A percentile compares a stretch with the other conserved stretches of the same genome.
Evolutionary conservation across 2,888 invertebrate genomes (phyloP).

Genomic region (Melangyna quadrimaculata): DNA sequence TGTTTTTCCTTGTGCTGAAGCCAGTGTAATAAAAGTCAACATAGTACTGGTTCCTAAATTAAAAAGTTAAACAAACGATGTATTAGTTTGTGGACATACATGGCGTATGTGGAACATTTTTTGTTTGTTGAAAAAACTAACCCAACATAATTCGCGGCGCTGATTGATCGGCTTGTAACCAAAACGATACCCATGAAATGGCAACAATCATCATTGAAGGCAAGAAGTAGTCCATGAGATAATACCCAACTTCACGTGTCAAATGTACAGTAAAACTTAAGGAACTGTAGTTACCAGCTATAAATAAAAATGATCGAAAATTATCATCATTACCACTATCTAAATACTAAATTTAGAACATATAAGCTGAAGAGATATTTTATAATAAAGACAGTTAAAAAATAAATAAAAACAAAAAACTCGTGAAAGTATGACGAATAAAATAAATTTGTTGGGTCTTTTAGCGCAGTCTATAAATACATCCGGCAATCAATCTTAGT

Average conservation of each 20-base stretch:
- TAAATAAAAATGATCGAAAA: slow-evolving; percentile 76
- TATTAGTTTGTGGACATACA: not conserved
- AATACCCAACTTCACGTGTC: slow-evolving; percentile 91
- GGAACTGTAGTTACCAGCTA: slow-evolving; percentile 92
- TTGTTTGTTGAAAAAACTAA: slow-evolving; percentile 76
- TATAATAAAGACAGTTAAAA: not conserved
- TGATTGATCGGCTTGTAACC: slow-evolving; percentile 92
- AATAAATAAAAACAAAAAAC: not conserved
- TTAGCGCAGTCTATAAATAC: not conserved
- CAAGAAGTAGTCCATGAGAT: slow-evolving; percentile 93
- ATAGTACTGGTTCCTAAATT: slow-evolving; percentile 88
- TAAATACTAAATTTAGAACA: slow-evolving; percentile 26
- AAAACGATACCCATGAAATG: slow-evolving; percentile 94
- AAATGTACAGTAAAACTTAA: slow-evolving; percentile 90
- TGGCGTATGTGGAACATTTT: slow-evolving; percentile 15
- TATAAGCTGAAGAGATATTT: not conserved
- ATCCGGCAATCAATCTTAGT: slow-evolving; percentile 20
- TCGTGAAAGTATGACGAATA: slow-evolving; percentile 20
- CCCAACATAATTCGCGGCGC: slow-evolving; percentile 91
- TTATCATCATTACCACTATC: not conserved
- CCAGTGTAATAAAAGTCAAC: slow-evolving; percentile 93
- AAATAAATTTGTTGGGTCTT: slow-evolving; percentile 9
- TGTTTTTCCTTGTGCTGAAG: slow-evolving; percentile 91
- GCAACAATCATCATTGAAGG: slow-evolving; percentile 93
- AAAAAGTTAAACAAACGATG: not conserved